Conservation (phyloP, 2,113 vertebrate species). For the Speoplatyrhinus poulsoni region DNA sequence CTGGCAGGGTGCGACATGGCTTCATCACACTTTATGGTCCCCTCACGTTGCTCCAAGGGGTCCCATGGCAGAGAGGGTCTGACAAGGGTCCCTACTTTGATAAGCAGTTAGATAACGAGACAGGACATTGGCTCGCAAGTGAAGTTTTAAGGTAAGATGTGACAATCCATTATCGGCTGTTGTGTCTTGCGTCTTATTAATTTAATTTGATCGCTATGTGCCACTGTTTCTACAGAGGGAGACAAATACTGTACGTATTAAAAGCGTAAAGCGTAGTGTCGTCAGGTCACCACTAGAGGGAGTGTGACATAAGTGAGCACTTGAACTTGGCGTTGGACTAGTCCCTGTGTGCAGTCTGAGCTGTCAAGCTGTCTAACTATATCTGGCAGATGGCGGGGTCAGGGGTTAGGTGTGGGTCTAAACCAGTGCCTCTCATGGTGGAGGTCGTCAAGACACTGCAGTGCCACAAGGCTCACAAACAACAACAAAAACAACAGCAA, state of each 20-base stretch:
- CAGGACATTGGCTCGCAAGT: too few species aligned
- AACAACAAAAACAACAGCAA: background rate
- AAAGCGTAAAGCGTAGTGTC: background rate
- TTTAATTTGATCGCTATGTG: too few species aligned
- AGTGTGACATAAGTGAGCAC: background rate
- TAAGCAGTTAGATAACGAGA: too few species aligned
- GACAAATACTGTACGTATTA: background rate
- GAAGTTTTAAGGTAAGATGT: too few species aligned
- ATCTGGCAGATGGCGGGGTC: slow-evolving; percentile 41
- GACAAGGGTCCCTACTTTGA: background rate
- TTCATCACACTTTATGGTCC: slow-evolving; percentile 34
- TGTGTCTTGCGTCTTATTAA: too few species aligned
- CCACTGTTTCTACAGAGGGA: background rate
- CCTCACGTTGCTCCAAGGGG: slow-evolving; percentile 47
- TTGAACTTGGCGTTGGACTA: slow-evolving; percentile 11
- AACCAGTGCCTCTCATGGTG: background rate
- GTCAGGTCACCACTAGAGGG: background rate
- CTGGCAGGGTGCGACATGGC: slow-evolving; percentile 51
- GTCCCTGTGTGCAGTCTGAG: slow-evolving; percentile 22
- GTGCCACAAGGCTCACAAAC: background rate
- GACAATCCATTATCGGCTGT: too few species aligned
- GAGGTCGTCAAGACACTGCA: background rate
- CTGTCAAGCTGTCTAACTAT: slow-evolving; percentile 50
- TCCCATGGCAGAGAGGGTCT: background rate
- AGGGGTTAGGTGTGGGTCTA: slow-evolving; percentile 30